phyloP scores from a whole-genome alignment of 1,140 invertebrate genomes.

The Drosophila repletoides region DNA sequence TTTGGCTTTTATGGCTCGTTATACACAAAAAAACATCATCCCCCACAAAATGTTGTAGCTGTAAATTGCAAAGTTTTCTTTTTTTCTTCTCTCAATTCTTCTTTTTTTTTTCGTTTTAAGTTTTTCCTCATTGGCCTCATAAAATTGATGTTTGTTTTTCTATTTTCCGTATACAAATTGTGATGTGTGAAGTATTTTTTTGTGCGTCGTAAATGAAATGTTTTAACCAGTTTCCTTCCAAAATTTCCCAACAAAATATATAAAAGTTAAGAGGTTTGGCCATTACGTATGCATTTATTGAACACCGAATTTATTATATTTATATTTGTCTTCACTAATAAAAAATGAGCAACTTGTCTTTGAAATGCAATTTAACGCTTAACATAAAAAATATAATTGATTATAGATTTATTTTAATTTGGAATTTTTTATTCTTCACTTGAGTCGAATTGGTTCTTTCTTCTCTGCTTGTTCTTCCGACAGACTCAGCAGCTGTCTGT shows the following conservation, averaged over 20 bases:
- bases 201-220: slow-evolving; percentile 8
- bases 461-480: not conserved
- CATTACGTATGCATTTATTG: too few relatives aligned
- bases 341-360: too few relatives aligned
- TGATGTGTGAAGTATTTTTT: slow-evolving; percentile 30
- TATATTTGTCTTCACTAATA: too few relatives aligned
- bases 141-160: slow-evolving; percentile 22
- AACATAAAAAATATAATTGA: too few relatives aligned
- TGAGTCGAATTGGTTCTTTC: not conserved
- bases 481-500: not conserved
- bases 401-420: too few relatives aligned
- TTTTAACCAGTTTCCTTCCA: slow-evolving; percentile 5
- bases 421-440: too few relatives aligned
- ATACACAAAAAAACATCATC: not conserved
- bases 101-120: slow-evolving; percentile 5
- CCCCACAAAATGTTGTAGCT: slow-evolving; percentile 7
- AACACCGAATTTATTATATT: too few relatives aligned
- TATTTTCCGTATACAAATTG: slow-evolving; percentile 10
- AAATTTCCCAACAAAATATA: too few relatives aligned
- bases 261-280: too few relatives aligned
- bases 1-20: slow-evolving; percentile 11
- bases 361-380: too few relatives aligned
- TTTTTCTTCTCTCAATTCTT: slow-evolving; percentile 12
- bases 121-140: slow-evolving; percentile 32
- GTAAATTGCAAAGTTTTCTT: slow-evolving; percentile 28